Evolutionary conservation across 2,888 invertebrate genomes (phyloP), one percentile per base, ranked within the genome.

Genomic region (Phortica magna): DNA sequence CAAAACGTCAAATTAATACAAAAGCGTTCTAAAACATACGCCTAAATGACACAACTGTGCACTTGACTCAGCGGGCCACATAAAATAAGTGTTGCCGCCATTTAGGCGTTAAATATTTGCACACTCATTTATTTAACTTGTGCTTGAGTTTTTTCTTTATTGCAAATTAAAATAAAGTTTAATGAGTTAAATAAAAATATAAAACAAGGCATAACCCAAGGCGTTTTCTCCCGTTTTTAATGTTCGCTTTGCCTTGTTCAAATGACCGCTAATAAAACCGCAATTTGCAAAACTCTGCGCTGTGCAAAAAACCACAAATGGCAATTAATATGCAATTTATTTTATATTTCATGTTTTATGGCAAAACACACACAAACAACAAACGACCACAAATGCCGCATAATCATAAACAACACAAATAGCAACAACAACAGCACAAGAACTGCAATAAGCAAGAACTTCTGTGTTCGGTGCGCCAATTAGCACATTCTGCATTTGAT

Each of bases 281-380:
- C 14, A 48, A 48, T 48, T 48, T 48, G 7, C 7, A 48, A 9
- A 48, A 48, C 10, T 48, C 14, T 48, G 48, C 1, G 9, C 48
- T 48, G 2, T 48, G 7, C 0, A 12, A 14, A 22, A 17, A 64
- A 67, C 80, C 83, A 83, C 85, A 84, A 85, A 84, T 83, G 83
- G 74, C 87, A 84, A 83, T 85, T 87, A 85, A 85, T 80, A 79
- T 73, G 74, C 73, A 48, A 76, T 22, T 22, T 71, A 31, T n/a
- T 53, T 14, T 55, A 10, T 55, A 39, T 71, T 31, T 22, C 55
- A 71, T 71, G 31, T 53, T 48, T 71, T 71, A 55, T 19, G 70
- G 70, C 55, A 19, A 9, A 41, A 10, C 67, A 67, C 78, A 78
- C 41, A 64, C 76, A 61, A 19, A 31, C 5, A 48, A 48, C 48